Percentiles rank a stretch among this genome's conserved stretches.
Evolutionary conservation across 1,140 invertebrate genomes (phyloP).

Genomic region (Andricus grossulariae): DNA sequence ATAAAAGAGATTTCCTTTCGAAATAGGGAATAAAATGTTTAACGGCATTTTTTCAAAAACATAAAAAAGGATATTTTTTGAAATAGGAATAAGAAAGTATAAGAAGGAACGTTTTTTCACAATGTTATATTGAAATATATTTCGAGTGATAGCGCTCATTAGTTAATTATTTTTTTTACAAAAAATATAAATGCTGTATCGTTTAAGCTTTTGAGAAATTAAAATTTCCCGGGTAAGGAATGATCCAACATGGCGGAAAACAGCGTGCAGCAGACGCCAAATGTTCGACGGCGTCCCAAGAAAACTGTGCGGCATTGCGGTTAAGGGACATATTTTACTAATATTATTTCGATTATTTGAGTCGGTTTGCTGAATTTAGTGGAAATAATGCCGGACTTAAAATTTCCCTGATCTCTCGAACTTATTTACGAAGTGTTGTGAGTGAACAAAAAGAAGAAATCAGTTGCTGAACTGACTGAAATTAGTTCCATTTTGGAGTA

Average conservation of each 20-base stretch:
- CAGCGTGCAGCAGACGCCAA: not conserved
- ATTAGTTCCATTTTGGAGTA: not conserved
- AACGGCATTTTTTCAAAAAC: too few relatives aligned
- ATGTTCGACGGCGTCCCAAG: constrained; percentile 1
- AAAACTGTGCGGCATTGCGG: not conserved
- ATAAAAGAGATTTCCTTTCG: too few relatives aligned
- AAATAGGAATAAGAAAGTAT: too few relatives aligned
- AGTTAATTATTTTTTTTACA: too few relatives aligned
- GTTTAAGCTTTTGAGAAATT: not conserved
- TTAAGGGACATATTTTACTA: not conserved
- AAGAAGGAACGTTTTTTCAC: too few relatives aligned
- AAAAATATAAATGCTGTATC: too few relatives aligned
- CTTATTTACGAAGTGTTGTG: not conserved
- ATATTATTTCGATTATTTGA: constrained; percentile 10
- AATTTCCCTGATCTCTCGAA: not conserved
- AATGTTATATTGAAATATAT: too few relatives aligned
- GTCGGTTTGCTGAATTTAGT: not conserved
- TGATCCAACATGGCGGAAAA: constrained; percentile 6
- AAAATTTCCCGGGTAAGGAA: not conserved
- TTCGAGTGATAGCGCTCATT: too few relatives aligned
- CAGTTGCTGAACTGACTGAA: constrained; percentile 2
- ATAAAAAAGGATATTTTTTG: too few relatives aligned
- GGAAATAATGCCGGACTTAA: not conserved
- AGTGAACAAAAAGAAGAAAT: not conserved
- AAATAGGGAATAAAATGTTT: too few relatives aligned